Evolutionary conservation across 2,888 invertebrate genomes (phyloP).

Genomic region (Cerastoderma edule): DNA sequence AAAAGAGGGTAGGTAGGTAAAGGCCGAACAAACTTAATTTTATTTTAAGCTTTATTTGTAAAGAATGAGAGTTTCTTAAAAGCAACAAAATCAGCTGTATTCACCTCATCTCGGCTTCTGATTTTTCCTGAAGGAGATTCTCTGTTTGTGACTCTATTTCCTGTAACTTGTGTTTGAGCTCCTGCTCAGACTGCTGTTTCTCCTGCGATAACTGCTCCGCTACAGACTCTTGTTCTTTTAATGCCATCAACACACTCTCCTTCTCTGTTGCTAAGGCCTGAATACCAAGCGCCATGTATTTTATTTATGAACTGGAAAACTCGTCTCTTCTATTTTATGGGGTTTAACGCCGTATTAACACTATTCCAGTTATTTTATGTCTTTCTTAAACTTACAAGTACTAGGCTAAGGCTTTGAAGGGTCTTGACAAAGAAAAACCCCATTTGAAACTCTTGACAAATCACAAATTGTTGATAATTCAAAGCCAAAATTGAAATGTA

Average conservation of each 20-base stretch:
- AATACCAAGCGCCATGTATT: too few species aligned
- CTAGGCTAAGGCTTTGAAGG: neutral
- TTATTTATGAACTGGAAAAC: too few species aligned
- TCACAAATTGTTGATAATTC: too few species aligned
- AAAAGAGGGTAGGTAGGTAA: too few species aligned
- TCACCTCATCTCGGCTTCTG: constrained; percentile 82
- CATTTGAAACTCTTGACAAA: neutral
- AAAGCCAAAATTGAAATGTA: too few species aligned
- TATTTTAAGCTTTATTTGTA: too few species aligned
- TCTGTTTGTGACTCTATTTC: constrained; percentile 83
- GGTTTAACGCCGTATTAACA: too few species aligned
- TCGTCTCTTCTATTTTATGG: too few species aligned
- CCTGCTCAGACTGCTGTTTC: constrained; percentile 82
- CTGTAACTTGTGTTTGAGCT: constrained; percentile 71
- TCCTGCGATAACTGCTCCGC: constrained; percentile 80
- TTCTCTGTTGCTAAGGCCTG: constrained; percentile 83
- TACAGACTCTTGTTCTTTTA: constrained; percentile 72
- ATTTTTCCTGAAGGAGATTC: constrained; percentile 81
- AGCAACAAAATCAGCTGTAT: too few species aligned
- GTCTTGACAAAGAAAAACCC: neutral
- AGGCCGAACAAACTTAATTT: too few species aligned
- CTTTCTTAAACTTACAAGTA: neutral
- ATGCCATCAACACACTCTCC: constrained; percentile 79
- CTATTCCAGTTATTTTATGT: too few species aligned
- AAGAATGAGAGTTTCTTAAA: too few species aligned